A percentile compares a stretch with the other conserved stretches of the same genome.
Evolutionary conservation across 2,888 invertebrate genomes (phyloP).

Genomic region (Palloptera scutellata): DNA sequence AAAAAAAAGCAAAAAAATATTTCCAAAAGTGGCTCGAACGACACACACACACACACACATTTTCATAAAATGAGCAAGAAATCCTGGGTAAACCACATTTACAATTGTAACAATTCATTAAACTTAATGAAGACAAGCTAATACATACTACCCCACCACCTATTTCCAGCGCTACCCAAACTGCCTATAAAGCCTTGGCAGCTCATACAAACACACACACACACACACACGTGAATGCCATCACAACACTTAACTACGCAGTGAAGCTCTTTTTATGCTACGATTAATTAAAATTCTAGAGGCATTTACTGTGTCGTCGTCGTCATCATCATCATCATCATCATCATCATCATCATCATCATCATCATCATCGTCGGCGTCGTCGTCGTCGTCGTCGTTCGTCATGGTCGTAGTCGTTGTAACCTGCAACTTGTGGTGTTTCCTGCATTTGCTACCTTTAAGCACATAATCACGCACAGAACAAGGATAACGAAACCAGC

Average conservation of each 20-base stretch:
- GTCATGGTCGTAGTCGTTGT: too few species aligned
- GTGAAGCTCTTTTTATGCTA: conserved; percentile 22
- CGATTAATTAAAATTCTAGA: conserved; percentile 59
- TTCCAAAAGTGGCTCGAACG: not conserved
- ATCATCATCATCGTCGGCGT: conserved; percentile 40
- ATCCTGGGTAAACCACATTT: conserved; percentile 21
- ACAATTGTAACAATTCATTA: conserved; percentile 55
- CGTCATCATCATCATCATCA: conserved; percentile 24
- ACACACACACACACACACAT: not conserved
- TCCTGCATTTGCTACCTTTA: not conserved
- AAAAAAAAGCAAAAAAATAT: not conserved
- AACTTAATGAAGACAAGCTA: conserved; percentile 55
- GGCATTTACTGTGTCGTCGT: conserved; percentile 52
- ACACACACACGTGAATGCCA: too few species aligned
- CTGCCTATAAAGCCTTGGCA: conserved; percentile 1
- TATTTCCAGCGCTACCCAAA: conserved; percentile 9
- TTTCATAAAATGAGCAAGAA: too few species aligned
- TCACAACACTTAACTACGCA: not conserved
- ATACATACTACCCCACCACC: conserved; percentile 3
- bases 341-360: conserved; percentile 29
- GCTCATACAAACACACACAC: not conserved
- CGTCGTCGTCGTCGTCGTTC: conserved; percentile 19
- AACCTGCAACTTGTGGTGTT: too few species aligned
- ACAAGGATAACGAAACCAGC: not conserved
- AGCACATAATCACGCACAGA: not conserved